phyloP scores from a whole-genome alignment of 2,888 invertebrate species.

The Archaeoteleia sp. region DNA sequence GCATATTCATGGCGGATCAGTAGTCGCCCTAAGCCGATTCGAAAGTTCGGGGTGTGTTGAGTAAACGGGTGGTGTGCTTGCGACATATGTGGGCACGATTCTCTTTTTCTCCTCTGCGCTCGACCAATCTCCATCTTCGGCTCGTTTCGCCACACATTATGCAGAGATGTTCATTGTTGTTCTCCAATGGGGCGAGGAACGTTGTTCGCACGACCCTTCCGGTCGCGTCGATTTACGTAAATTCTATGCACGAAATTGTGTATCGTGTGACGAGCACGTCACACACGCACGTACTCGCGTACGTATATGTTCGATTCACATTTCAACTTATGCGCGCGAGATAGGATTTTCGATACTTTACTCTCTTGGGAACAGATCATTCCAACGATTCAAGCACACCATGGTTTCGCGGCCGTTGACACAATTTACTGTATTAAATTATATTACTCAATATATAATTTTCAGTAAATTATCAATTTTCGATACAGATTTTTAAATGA shows the following conservation, averaged over 20 bases:
- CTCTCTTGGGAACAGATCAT: constrained; percentile 1
- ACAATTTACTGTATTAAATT: too few species aligned
- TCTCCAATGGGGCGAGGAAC: constrained; percentile 51
- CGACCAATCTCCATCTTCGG: constrained; percentile 47
- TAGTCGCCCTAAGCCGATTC: constrained; percentile 39
- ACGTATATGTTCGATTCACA: constrained; percentile 5
- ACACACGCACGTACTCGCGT: constrained; percentile 6
- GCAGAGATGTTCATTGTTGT: constrained; percentile 49
- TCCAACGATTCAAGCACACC: too few species aligned
- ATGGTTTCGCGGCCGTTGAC: too few species aligned
- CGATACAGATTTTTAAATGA: too few species aligned
- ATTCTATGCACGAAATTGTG: constrained; percentile 50
- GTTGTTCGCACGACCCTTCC: constrained; percentile 51
- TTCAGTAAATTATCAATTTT: too few species aligned
- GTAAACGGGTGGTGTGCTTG: constrained; percentile 37
- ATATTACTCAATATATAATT: too few species aligned
- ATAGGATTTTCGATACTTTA: constrained; percentile 19
- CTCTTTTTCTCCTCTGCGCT: constrained; percentile 27
- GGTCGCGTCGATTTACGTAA: constrained; percentile 60
- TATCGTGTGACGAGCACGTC: constrained; percentile 36
- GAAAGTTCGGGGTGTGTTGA: constrained; percentile 19
- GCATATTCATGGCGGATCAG: constrained; percentile 50
- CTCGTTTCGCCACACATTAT: constrained; percentile 50
- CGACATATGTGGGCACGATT: constrained; percentile 46
- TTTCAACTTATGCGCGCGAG: constrained; percentile 25